These are phyloP conservation scores for Stenolophus ochropezus DNA, from an alignment of 2,888 invertebrate species.

Conservation along the genomic window DNA sequence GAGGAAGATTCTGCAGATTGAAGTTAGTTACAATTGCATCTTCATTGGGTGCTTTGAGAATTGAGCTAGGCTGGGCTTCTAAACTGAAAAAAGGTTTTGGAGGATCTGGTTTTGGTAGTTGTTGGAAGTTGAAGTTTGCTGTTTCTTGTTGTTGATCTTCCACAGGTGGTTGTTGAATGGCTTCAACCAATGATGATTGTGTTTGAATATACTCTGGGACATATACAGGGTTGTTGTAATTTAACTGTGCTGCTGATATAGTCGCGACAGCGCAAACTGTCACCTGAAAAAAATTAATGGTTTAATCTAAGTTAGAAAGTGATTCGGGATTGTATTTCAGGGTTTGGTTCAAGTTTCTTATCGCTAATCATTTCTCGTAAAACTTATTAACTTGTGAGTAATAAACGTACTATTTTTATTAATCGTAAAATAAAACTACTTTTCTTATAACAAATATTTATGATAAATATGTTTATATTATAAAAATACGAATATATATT, in stretches of 20 bases:
- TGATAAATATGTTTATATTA: not conserved
- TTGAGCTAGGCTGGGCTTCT: constrained; percentile 67
- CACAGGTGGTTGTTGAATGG: constrained; percentile 58
- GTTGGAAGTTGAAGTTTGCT: constrained; percentile 59
- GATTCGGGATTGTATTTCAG: constrained; percentile 28
- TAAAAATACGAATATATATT: not conserved
- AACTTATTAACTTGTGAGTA: not conserved
- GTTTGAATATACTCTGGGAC: constrained; percentile 61
- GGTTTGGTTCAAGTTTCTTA: constrained; percentile 31
- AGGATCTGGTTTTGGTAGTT: constrained; percentile 68
- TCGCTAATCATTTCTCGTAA: not conserved
- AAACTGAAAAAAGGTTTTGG: constrained; percentile 68
- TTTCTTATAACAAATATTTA: not conserved
- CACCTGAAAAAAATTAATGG: constrained; percentile 48
- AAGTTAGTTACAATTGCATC: constrained; percentile 59
- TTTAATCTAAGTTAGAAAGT: constrained; percentile 13
- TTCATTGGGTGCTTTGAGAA: constrained; percentile 66
- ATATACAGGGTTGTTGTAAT: constrained; percentile 51
- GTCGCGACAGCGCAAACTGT: constrained; percentile 47
- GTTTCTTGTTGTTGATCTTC: constrained; percentile 56
- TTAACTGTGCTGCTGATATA: constrained; percentile 57
- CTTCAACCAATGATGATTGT: constrained; percentile 60
- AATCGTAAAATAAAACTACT: not conserved
- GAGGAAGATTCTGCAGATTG: constrained; percentile 62
- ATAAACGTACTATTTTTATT: not conserved